These are phyloP conservation scores for Hanleya hanleyi DNA, from an alignment of 2,888 invertebrate genomes.

Conservation along the genomic window DNA sequence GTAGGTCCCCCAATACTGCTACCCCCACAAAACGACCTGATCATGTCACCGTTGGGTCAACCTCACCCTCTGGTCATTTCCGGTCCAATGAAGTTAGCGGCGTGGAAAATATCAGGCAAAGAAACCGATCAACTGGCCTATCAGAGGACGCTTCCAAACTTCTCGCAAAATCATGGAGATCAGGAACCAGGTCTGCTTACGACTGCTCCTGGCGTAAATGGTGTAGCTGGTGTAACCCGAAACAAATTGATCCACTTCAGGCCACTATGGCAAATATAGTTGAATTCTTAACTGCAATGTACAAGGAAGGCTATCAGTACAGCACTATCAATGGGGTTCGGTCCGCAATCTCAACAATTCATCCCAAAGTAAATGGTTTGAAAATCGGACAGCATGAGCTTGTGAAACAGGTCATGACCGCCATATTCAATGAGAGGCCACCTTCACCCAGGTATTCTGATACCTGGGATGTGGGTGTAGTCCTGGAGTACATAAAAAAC, in stretches of 20 bases:
- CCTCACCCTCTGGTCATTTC: conserved; percentile 11
- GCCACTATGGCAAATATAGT: conserved; percentile 18
- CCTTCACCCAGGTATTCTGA: conserved; percentile 18
- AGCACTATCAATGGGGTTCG: conserved; percentile 13
- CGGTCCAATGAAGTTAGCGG: conserved; percentile 7
- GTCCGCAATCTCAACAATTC: conserved; percentile 18
- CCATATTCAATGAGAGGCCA: conserved; percentile 20
- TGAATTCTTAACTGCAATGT: conserved; percentile 10
- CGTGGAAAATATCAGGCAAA: conserved; percentile 22
- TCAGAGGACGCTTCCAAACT: conserved; percentile 19
- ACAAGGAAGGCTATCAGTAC: not conserved
- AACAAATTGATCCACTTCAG: conserved; percentile 22
- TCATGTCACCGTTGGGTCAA: not conserved
- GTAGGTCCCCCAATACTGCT: conserved; percentile 13
- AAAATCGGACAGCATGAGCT: conserved; percentile 10
- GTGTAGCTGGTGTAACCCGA: conserved; percentile 20
- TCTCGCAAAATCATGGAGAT: not conserved
- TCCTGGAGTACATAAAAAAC: conserved; percentile 6
- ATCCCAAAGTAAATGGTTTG: conserved; percentile 10
- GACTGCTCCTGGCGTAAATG: conserved; percentile 21
- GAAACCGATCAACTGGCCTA: conserved; percentile 6
- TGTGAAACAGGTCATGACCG: conserved; percentile 16
- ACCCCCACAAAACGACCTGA: conserved; percentile 5
- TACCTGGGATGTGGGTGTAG: conserved; percentile 18
- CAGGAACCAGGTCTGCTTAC: conserved; percentile 21